Percentiles rank a stretch among this genome's conserved stretches.
Conservation (phyloP, 2,797 vertebrate genomes). For the Thalassophryne amazonica region DNA sequence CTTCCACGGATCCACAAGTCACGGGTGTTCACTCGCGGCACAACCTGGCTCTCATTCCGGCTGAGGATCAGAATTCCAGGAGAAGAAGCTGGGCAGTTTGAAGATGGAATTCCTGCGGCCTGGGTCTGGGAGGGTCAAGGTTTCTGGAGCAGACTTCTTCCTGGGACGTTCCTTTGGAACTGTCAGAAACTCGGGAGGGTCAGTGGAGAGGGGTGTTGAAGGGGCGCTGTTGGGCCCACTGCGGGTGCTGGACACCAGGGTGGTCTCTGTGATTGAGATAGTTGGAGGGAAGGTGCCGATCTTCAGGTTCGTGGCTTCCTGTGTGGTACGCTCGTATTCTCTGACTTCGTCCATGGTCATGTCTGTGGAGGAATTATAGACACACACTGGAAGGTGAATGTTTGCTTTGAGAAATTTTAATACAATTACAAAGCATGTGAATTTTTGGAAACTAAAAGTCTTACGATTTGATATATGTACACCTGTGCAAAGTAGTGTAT, state of each 20-base stretch:
- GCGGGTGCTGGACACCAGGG: conserved; percentile 84
- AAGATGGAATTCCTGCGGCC: conserved; percentile 75
- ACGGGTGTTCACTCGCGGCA: conserved; percentile 17
- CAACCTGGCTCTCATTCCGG: conserved; percentile 63
- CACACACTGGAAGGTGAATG: neutral
- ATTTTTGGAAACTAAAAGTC: too few relatives aligned
- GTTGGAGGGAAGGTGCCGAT: conserved; percentile 88
- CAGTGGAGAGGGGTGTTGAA: conserved; percentile 94
- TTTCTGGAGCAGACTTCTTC: conserved; percentile 98
- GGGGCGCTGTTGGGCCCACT: conserved; percentile 93
- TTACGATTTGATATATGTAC: too few relatives aligned
- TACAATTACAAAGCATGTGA: too few relatives aligned
- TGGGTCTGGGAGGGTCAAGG: conserved; percentile 91
- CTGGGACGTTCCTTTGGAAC: conserved; percentile 94
- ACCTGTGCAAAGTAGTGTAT: too few relatives aligned
- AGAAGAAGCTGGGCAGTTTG: conserved; percentile 78
- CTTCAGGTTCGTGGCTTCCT: conserved; percentile 86
- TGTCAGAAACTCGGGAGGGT: conserved; percentile 93
- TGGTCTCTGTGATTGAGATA: conserved; percentile 91
- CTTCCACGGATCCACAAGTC: conserved; percentile 39
- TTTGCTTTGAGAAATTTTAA: neutral
- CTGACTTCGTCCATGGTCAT: conserved; percentile 89
- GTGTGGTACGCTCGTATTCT: conserved; percentile 82
- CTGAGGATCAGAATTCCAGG: conserved; percentile 78
- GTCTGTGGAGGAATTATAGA: conserved; percentile 59